Percentiles rank a stretch among this genome's conserved stretches.
Evolutionary conservation across 2,888 invertebrate species (phyloP).

Genomic region (Litoditis marina): DNA sequence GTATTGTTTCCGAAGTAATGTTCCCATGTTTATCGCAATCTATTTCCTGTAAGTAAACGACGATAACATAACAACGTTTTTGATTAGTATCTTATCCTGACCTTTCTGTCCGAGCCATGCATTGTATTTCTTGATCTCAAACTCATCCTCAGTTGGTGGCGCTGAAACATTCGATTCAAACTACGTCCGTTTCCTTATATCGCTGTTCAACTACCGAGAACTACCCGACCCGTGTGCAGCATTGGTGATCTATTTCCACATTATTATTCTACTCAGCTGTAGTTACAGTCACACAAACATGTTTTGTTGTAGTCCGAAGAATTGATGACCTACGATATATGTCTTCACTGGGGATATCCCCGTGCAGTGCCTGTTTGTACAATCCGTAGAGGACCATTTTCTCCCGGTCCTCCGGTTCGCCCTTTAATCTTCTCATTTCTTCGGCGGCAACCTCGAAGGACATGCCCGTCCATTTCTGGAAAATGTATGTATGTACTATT

Average conservation of each 20-base stretch:
- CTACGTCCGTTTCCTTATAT: no score
- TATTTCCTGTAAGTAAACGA: no score
- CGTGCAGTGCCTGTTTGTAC: constrained; percentile 50
- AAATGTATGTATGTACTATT: no score
- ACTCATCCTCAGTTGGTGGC: constrained; percentile 5
- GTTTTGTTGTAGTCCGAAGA: no score
- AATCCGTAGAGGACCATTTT: constrained; percentile 39
- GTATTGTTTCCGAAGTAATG: no score
- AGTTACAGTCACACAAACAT: no score
- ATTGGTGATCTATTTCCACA: no score
- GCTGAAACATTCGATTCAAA: constrained; percentile 6
- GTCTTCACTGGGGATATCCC: constrained; percentile 42
- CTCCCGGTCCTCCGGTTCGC: constrained; percentile 32
- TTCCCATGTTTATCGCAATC: no score
- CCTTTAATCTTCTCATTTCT: constrained; percentile 44
- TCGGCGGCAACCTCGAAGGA: constrained; percentile 49
- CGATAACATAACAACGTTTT: not conserved
- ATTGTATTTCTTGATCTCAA: constrained; percentile 33
- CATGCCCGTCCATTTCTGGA: constrained; percentile 42
- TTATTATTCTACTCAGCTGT: no score
- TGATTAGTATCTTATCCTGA: constrained; percentile 6
- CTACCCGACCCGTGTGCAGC: no score
- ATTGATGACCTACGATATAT: constrained; percentile 31
- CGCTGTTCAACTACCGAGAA: no score
- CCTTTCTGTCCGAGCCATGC: constrained; percentile 35